A percentile compares a stretch with the other conserved stretches of the same genome.
Conservation (phyloP, 2,888 invertebrate species). For the Agonopterix arenella region DNA sequence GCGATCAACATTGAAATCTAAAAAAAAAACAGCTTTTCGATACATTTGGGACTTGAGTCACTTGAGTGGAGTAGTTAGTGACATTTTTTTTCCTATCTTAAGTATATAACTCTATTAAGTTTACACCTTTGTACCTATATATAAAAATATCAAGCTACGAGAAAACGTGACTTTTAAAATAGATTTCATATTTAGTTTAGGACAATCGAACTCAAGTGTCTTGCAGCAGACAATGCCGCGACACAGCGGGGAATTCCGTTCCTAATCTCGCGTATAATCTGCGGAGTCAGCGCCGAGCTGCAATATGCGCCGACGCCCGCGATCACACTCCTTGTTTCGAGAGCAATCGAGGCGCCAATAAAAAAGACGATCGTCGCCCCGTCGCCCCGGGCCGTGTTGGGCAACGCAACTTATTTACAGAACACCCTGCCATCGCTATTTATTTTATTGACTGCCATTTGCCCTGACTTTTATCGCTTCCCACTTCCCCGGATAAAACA, state of each 20-base stretch:
- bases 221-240: conserved; percentile 32
- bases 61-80: too few relatives aligned
- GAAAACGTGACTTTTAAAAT: neutral
- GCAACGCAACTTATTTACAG: conserved; percentile 72
- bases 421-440: conserved; percentile 74
- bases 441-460: conserved; percentile 77
- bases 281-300: conserved; percentile 54
- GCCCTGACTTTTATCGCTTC: conserved; percentile 72
- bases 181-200: conserved; percentile 6
- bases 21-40: too few relatives aligned
- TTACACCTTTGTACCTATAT: too few relatives aligned
- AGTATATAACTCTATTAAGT: too few relatives aligned
- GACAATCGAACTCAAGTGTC: conserved; percentile 16
- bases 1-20: too few relatives aligned
- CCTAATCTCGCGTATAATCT: conserved; percentile 68
- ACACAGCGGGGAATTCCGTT: conserved; percentile 49
- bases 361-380: conserved; percentile 72
- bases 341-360: conserved; percentile 77
- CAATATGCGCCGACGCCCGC: conserved; percentile 22
- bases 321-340: conserved; percentile 69
- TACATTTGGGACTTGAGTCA: too few relatives aligned
- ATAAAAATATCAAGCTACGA: too few relatives aligned
- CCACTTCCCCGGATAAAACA: conserved; percentile 68
- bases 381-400: conserved; percentile 62
- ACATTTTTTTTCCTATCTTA: too few relatives aligned